Base-by-base conservation (phyloP, 2,888 invertebrate genomes). In the Anoncus sp. region DNA sequence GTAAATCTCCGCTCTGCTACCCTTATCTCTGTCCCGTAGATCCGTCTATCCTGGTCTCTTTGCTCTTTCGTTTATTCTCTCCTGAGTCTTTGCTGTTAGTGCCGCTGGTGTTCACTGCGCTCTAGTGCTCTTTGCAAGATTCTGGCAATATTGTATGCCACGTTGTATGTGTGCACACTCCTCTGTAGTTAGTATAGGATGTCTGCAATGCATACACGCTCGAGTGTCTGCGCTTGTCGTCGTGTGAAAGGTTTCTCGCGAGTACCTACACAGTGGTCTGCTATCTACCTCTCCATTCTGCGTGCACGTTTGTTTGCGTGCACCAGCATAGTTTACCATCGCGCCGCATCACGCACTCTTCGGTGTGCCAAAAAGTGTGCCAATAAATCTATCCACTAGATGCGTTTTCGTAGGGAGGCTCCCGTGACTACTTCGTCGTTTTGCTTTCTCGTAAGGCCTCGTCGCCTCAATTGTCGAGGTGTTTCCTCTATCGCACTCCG, bases 1-100 rank as follows among this genome's bases (percentile, higher is more conserved):
- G 69, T 69, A 69, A 73, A 72, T 79, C 77, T 77, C 76, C 63
- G 71, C 69, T 79, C 51, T 82, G 71, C 73, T 65, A 31, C 73
- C 31, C 49, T 49, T 51, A 71, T 22, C 67, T 16, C 38, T 31
- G 51, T 62, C 14, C 47, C 24, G 57, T 22, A 20, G 43, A 62
- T 73, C 49, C 59, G 55, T 59, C 47, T 5, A 12, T 59, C 65
- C 40, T 31, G 16, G 53, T 49, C 47, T 45, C 45, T 24, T 45
- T 49, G 45, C 77, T 66, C 31, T 65, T 53, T 53, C 62, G 35
- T 65, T 77, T 74, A 31, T 35, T 51, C 73, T 77, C 77, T 78
- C 62, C 60, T 43, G 45, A 55, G 81, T 71, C 70, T 70, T 62
- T 66, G 38, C 63, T 60, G 12, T n/a, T 73, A 22, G 45, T 51